Conservation (phyloP, 2,888 invertebrate genomes). For the Heteromurus nitidus region DNA sequence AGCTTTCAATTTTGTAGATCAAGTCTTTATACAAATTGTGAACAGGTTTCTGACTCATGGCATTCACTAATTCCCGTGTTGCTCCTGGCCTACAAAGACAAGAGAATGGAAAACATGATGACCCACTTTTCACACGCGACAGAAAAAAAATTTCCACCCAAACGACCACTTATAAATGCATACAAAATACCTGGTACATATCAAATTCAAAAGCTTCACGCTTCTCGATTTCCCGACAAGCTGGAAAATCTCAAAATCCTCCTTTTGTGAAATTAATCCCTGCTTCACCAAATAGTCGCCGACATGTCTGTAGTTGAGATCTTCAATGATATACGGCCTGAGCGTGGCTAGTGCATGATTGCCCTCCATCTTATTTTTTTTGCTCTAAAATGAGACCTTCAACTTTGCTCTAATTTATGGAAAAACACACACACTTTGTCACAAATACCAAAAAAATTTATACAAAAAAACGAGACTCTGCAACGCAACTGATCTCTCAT, state of each 20-base stretch:
- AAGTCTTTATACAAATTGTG: constrained; percentile 67
- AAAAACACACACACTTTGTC: not conserved
- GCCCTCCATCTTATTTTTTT: constrained; percentile 58
- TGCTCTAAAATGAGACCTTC: too few species aligned
- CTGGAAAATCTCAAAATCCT: constrained; percentile 67
- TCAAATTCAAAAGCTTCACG: constrained; percentile 58
- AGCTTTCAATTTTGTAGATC: constrained; percentile 65
- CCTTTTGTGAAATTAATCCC: constrained; percentile 66
- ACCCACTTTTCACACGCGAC: too few species aligned
- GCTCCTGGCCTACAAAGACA: constrained; percentile 61
- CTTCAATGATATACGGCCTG: constrained; percentile 66
- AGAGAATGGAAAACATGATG: not conserved
- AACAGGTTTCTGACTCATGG: constrained; percentile 62
- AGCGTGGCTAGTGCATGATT: constrained; percentile 57
- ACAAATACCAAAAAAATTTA: not conserved
- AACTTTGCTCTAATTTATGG: not conserved
- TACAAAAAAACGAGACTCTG: not conserved
- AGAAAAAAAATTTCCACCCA: too few species aligned
- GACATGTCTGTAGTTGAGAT: constrained; percentile 66
- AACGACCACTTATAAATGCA: not conserved
- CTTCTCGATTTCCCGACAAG: constrained; percentile 65
- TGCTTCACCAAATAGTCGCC: constrained; percentile 67
- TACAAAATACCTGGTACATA: constrained; percentile 59
- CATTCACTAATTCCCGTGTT: constrained; percentile 64
- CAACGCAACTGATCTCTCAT: not conserved